Evolutionary conservation across 2,797 vertebrate species (phyloP), one percentile per base, ranked within the genome.

Genomic region (Sciurus vulgaris): DNA sequence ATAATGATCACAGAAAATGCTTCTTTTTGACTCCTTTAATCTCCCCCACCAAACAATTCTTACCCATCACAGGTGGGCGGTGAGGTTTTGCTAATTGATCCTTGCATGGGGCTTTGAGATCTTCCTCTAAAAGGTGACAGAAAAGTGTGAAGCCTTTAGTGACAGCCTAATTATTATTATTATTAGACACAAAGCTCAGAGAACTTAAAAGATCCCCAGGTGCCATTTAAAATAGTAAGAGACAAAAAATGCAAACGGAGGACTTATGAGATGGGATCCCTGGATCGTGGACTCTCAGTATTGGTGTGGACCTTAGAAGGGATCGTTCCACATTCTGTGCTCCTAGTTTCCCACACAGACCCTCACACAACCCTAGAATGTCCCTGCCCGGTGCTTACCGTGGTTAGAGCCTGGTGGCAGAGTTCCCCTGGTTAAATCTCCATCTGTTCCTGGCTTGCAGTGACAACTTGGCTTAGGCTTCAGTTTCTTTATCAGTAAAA

Each of bases 91-190:
- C 95, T 97, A 96, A 97, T 97, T 96, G 94, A 93, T 96, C 87
- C 93, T 73, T 94, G n/a, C 70, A 87, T 93, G 86, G 59, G 96
- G 28, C 86, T 95, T 94, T 65, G 95, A 93, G 91, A 94, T 82
- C 95, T 86, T 96, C 44, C 89, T 83, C 76, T 95, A 76, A 97
- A 97, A 96, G 86, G 92, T 95, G 92, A 96, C 77, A 92, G 67
- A 70, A 5, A 94, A 41, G 67, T 78, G 67, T 91, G 95, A 96
- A 89, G 76, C 79, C 94, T 92, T 88, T 77, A 24, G 86, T 96
- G 97, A 96, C 97, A 97, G 92, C 74, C 84, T 98, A 97, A 98
- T 97, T 96, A 97, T 97, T 97, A 93, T 97, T 96, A 98, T 97
- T 96, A 97, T 82, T 63, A 76, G 90, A 78, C 78, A 96, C 74